phyloP scores from a whole-genome alignment of 2,797 vertebrate species.

The Odontamblyopus lacepedii region DNA sequence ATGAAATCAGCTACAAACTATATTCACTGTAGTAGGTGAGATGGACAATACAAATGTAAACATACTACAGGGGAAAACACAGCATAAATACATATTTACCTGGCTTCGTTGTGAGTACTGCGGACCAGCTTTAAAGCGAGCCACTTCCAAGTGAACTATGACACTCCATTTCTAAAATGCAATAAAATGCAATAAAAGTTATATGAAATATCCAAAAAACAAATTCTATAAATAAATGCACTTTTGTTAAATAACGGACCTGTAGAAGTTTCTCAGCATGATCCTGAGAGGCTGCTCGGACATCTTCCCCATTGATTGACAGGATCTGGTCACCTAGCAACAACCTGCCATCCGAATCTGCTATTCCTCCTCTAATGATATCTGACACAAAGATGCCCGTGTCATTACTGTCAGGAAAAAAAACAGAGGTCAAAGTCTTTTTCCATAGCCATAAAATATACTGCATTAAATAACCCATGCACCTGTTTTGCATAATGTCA shows the following conservation, averaged over 20 bases:
- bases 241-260: slow-evolving; percentile 66
- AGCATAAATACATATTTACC: slow-evolving; percentile 65
- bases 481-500: slow-evolving; percentile 38
- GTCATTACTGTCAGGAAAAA: slow-evolving; percentile 81
- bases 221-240: not conserved
- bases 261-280: slow-evolving; percentile 85
- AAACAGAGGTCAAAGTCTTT: slow-evolving; percentile 55
- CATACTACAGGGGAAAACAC: not conserved
- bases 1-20: slow-evolving; percentile 11
- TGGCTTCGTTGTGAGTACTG: slow-evolving; percentile 86
- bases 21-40: not conserved
- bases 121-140: slow-evolving; percentile 88
- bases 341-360: slow-evolving; percentile 86
- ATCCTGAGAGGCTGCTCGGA: slow-evolving; percentile 87
- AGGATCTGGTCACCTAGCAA: slow-evolving; percentile 94
- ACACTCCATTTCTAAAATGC: slow-evolving; percentile 82
- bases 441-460: slow-evolving; percentile 15
- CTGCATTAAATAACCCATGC: slow-evolving; percentile 30
- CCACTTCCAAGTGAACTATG: slow-evolving; percentile 86
- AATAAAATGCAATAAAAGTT: not conserved
- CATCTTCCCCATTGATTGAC: slow-evolving; percentile 89
- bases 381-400: slow-evolving; percentile 96
- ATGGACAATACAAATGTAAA: not conserved
- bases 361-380: slow-evolving; percentile 88
- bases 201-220: not conserved